Evolutionary conservation across 2,797 vertebrate species (phyloP).

Genomic region (Hyperoplus immaculatus): DNA sequence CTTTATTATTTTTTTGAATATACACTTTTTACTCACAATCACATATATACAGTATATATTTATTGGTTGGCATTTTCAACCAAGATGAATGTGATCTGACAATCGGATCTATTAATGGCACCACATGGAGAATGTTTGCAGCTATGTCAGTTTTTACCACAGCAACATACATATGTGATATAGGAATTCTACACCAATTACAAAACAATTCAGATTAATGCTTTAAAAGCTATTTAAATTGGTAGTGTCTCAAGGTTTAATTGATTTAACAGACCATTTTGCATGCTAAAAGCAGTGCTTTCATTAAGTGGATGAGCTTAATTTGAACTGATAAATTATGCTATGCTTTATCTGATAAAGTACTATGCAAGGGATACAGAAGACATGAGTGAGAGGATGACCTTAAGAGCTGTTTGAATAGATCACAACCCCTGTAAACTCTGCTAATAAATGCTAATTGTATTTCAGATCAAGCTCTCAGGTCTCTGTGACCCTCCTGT

Average conservation of each 20-base stretch:
- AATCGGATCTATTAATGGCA: not conserved
- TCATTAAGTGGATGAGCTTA: conserved; percentile 13
- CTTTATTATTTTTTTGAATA: not conserved
- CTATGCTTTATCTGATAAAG: not conserved
- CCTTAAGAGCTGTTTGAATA: conserved; percentile 41
- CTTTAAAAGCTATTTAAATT: not conserved
- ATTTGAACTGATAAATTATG: conserved; percentile 10
- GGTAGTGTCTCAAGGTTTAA: not conserved
- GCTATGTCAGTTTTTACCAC: not conserved
- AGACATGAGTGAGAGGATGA: conserved; percentile 13
- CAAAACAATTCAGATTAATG: not conserved
- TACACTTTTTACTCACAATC: not conserved
- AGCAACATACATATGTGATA: not conserved
- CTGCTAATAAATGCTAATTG: conserved; percentile 49
- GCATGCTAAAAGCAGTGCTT: conserved; percentile 2
- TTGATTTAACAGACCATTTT: not conserved
- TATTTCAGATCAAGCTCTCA: conserved; percentile 24
- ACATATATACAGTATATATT: not conserved
- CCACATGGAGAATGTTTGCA: not conserved
- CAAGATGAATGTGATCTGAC: not conserved
- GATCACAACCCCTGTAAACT: conserved; percentile 47
- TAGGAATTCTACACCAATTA: not conserved
- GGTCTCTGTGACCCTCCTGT: conserved; percentile 7
- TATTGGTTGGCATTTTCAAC: not conserved
- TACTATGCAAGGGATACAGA: not conserved